phyloP scores from a whole-genome alignment of 37 sponge, comb jelly and placozoan species.

The Diacarnus erythraeanus region DNA sequence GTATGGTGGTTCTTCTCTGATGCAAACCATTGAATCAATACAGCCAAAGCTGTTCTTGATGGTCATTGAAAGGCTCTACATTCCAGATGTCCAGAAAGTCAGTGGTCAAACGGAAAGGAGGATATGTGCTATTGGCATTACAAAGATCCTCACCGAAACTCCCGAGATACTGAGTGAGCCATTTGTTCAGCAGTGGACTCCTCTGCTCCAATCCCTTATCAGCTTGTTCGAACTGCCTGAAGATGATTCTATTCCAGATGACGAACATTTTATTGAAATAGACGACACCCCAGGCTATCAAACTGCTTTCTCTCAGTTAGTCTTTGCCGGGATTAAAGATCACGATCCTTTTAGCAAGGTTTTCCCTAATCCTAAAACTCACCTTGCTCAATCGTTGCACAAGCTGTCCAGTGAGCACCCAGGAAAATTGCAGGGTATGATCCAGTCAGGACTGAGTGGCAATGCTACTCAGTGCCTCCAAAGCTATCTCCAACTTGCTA shows the following conservation, averaged over 20 bases:
- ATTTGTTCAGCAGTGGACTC: constrained; percentile 72
- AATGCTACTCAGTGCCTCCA: constrained; percentile 70
- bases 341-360: constrained; percentile 80
- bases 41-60: constrained; percentile 94
- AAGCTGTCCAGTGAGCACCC: constrained; percentile 82
- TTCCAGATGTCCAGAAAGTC: constrained; percentile 94
- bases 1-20: constrained; percentile 78
- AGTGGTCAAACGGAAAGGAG: constrained; percentile 85
- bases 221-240: constrained; percentile 89
- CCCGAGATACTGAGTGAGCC: constrained; percentile 84
- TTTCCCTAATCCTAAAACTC: constrained; percentile 71
- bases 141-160: constrained; percentile 91
- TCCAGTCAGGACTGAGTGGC: constrained; percentile 57
- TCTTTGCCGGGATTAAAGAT: constrained; percentile 81
- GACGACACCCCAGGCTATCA: constrained; percentile 99
- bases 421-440: constrained; percentile 78
- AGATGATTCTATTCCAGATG: constrained; percentile 79
- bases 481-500: constrained; percentile 76
- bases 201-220: constrained; percentile 82
- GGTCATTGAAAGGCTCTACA: constrained; percentile 91
- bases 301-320: constrained; percentile 86
- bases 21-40: constrained; percentile 83
- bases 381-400: constrained; percentile 76
- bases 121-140: constrained; percentile 95
- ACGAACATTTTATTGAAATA: constrained; percentile 95